Base-by-base conservation (phyloP, 2,888 invertebrate genomes). In the Coecobrya sp. region DNA sequence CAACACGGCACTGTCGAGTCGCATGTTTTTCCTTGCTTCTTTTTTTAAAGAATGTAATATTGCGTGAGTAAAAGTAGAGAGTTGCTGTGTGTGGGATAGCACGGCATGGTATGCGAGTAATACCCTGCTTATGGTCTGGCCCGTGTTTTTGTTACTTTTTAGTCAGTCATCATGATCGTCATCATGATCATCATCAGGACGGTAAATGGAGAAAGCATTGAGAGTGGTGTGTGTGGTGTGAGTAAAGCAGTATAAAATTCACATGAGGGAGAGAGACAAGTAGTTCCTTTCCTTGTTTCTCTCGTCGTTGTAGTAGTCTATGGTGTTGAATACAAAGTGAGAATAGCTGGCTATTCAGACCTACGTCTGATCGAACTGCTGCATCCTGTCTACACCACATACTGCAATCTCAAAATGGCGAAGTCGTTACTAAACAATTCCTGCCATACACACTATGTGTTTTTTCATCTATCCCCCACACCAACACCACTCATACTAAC, bases 361-460 rank as follows among this genome's bases (percentile, higher is more conserved):
- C 93, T 92, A 93, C 84, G 93, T 94, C 91, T 93, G 91, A 93
- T 92, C 94, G 87, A 94, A 95, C 94, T 95, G 94, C 94, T 95
- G 95, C 95, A 95, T 95, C 95, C 95, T 93, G 94, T 94, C 95
- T 93, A 84, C 93, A 92, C 94, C 94, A 94, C 95, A 82, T 91
- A 94, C 94, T 94, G 93, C 93, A 94, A 94, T 94, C 93, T 93
- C 94, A 95, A 94, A 95, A 95, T 94, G 94, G 94, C 94, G 94
- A 95, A 94, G 94, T 93, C 45, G 62, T 45, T 65, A 65, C 65
- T 65, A 84, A 84, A 84, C 65, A 84, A 22, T 42, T 36, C 25
- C 62, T 25, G 11, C 8, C 62, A 65, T 84, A 22, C 84, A 3
- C 19, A 1, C 42, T 10, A 36, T 84, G 65, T 84, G 49, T 49